Evolutionary conservation across 2,113 vertebrate genomes (phyloP).

Genomic region (Muscicapa adusta): DNA sequence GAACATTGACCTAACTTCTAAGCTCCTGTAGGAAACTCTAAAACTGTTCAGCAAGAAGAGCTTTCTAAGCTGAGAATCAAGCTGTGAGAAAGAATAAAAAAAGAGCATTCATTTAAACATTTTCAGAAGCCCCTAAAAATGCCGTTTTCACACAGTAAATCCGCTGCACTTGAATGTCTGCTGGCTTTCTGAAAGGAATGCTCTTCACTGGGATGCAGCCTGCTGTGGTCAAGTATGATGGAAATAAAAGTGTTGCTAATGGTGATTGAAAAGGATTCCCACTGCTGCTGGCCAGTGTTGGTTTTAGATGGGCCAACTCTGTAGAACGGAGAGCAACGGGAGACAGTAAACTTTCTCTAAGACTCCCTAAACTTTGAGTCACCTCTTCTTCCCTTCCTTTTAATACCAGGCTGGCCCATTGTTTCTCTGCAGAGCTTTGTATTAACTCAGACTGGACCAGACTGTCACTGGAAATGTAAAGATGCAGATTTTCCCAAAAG

Average conservation of each 20-base stretch:
- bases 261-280: constrained; percentile 79
- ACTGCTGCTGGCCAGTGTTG: constrained; percentile 68
- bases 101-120: constrained; percentile 80
- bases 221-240: constrained; percentile 74
- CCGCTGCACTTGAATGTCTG: constrained; percentile 72
- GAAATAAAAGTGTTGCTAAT: constrained; percentile 74
- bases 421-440: not conserved
- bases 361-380: constrained; percentile 64
- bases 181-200: constrained; percentile 75
- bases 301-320: constrained; percentile 67
- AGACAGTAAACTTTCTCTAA: constrained; percentile 73
- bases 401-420: not conserved
- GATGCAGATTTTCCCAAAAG: not conserved
- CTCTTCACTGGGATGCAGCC: constrained; percentile 62
- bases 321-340: constrained; percentile 62
- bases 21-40: constrained; percentile 12
- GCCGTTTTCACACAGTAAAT: constrained; percentile 82
- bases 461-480: not conserved
- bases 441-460: constrained; percentile 8
- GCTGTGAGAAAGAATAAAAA: constrained; percentile 83
- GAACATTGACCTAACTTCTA: not conserved
- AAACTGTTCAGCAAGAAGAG: constrained; percentile 47
- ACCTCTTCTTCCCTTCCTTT: constrained; percentile 62
- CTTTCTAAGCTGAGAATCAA: constrained; percentile 64
- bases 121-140: constrained; percentile 81